Percentiles rank a stretch among this genome's conserved stretches.
Conservation (phyloP, 2,888 invertebrate genomes). For the Kryphioiulus occultus region DNA sequence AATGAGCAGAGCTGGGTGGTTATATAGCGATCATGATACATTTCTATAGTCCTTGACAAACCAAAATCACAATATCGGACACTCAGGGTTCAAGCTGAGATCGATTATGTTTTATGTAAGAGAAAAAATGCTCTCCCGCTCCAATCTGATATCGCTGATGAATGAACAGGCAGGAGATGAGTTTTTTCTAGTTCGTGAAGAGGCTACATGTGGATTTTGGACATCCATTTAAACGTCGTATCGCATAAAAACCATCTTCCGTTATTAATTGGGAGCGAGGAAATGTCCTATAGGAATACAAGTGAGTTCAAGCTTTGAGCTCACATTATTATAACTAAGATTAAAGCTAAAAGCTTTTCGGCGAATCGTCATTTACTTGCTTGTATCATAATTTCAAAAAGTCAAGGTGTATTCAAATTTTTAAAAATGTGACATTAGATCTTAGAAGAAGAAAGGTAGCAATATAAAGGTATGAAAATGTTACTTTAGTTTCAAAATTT, state of each 20-base stretch:
- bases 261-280: neutral
- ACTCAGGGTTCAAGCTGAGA: neutral
- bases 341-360: neutral
- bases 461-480: no score
- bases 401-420: no score
- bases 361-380: no score
- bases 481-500: no score
- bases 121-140: neutral
- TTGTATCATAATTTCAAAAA: no score
- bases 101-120: neutral
- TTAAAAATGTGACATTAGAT: no score
- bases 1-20: neutral
- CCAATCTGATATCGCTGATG: neutral
- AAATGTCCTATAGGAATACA: neutral
- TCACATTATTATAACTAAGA: no score
- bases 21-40: neutral
- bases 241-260: neutral
- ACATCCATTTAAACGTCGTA: neutral
- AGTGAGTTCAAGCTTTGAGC: neutral
- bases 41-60: neutral
- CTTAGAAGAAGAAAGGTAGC: no score
- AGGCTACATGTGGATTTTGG: conserved; percentile 29
- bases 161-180: neutral
- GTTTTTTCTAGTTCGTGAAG: neutral
- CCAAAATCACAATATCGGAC: neutral